A percentile compares a stretch with the other conserved stretches of the same genome.
Evolutionary conservation across 2,797 vertebrate species (phyloP).

Genomic region (Halcyon leucocephala): DNA sequence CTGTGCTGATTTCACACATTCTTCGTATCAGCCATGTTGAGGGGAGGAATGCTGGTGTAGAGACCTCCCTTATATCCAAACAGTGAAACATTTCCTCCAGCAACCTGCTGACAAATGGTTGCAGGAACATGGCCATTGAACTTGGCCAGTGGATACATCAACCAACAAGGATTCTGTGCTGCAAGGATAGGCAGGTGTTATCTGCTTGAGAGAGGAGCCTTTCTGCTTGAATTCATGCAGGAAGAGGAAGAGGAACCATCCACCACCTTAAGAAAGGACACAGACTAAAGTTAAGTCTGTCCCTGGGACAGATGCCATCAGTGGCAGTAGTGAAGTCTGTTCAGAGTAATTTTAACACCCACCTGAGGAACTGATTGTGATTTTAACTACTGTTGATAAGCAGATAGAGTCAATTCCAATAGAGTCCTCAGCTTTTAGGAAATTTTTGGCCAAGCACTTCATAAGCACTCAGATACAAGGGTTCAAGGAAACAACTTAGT

Average conservation of each 20-base stretch:
- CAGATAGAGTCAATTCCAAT: neutral
- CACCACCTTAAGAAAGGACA: neutral
- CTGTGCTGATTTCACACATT: neutral
- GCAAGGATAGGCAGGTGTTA: neutral
- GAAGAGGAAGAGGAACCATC: neutral
- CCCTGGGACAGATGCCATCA: neutral
- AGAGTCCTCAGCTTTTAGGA: neutral
- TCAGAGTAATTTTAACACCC: neutral
- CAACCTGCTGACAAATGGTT: neutral
- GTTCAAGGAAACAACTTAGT: neutral
- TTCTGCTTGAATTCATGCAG: neutral
- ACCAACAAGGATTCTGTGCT: neutral
- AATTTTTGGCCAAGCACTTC: neutral
- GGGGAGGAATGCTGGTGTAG: neutral
- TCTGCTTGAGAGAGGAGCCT: rapidly evolving
- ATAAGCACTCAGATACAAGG: rapidly evolving
- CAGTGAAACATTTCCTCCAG: neutral
- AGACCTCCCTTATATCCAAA: neutral
- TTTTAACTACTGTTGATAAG: neutral
- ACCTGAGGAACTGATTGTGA: neutral
- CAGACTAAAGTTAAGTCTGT: neutral
- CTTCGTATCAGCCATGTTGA: neutral
- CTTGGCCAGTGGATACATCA: neutral
- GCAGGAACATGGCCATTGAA: neutral
- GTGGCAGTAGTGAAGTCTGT: neutral